Conservation (phyloP, 2,888 invertebrate species). For the Synergus itoensis region DNA sequence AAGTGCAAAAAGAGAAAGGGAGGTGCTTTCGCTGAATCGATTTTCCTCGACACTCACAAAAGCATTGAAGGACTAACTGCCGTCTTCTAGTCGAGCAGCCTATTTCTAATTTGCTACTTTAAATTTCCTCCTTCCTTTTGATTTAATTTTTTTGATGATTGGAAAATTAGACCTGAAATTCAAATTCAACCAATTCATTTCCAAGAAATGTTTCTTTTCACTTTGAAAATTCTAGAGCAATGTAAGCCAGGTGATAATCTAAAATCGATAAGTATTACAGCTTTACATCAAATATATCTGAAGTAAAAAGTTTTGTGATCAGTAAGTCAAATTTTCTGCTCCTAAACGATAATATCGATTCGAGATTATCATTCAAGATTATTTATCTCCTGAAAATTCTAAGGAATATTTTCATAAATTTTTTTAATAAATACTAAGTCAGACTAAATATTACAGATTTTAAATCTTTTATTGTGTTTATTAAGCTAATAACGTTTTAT, state of each 20-base stretch:
- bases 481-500: not conserved
- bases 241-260: no score
- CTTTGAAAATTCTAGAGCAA: not conserved
- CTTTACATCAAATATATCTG: no score
- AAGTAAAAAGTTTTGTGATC: no score
- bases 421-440: no score
- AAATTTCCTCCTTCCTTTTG: not conserved
- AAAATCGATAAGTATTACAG: no score
- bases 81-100: not conserved
- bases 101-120: not conserved
- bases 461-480: not conserved
- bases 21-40: constrained; percentile 29
- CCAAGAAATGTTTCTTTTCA: not conserved
- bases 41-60: constrained; percentile 25
- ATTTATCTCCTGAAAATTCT: no score
- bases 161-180: not conserved
- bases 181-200: no score
- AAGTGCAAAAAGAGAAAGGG: constrained; percentile 16
- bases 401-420: no score
- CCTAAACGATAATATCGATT: no score
- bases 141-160: not conserved
- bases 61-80: constrained; percentile 30
- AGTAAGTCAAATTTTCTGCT: no score
- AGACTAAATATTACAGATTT: not conserved
- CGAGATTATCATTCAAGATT: no score